Evolutionary conservation across 2,888 invertebrate genomes (phyloP).

Genomic region (Pristionchus japonicus): DNA sequence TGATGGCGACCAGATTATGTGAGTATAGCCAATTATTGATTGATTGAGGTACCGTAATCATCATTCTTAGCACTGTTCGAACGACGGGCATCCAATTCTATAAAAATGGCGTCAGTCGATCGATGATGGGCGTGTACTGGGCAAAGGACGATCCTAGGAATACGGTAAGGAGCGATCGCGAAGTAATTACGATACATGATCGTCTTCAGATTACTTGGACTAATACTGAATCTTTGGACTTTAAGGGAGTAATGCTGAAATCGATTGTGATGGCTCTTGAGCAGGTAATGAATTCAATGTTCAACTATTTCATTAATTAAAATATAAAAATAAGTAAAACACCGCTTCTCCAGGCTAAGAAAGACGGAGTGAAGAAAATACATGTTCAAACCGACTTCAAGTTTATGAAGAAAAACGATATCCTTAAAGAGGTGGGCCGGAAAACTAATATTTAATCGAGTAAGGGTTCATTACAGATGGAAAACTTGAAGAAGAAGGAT

Average conservation of each 20-base stretch:
- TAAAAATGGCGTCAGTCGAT: not conserved
- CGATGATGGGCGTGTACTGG: slow-evolving; percentile 1
- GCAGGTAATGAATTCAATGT: not conserved
- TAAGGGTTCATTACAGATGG: not conserved
- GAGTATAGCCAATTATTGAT: not conserved
- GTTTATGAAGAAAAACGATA: not conserved
- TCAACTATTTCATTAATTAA: slow-evolving; percentile 5
- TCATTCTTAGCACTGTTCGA: not conserved
- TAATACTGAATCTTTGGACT: not conserved
- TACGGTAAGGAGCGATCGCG: not conserved
- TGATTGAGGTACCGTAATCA: not conserved
- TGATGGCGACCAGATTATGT: not conserved
- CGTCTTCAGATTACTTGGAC: too few species aligned
- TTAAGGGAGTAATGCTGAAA: not conserved
- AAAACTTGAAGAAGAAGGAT: not conserved
- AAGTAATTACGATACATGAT: not conserved
- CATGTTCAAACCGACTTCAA: not conserved
- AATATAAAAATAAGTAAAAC: not conserved
- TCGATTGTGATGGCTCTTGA: slow-evolving; percentile 24
- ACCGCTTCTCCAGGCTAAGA: not conserved
- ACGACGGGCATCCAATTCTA: not conserved
- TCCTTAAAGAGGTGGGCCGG: too few species aligned
- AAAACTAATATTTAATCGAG: too few species aligned
- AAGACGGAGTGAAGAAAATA: not conserved
- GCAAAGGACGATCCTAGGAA: slow-evolving; percentile 14